Percentiles rank a stretch among this genome's conserved stretches.
Conservation (phyloP, 2,113 vertebrate genomes). For the Sitta europaea region DNA sequence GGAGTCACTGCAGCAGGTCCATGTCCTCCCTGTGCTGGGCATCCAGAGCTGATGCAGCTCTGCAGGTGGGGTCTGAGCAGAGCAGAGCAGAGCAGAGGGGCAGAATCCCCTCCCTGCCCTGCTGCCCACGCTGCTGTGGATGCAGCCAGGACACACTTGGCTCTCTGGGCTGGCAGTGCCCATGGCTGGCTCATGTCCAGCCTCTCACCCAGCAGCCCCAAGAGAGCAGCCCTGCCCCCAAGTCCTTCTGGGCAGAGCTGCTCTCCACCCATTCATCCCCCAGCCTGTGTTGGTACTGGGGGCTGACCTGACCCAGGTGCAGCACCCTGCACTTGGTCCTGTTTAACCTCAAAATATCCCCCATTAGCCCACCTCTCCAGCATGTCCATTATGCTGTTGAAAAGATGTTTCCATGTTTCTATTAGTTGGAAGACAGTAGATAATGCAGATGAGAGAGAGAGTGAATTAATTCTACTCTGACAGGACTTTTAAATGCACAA, state of each 20-base stretch:
- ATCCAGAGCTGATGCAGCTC: neutral
- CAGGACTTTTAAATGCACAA: neutral
- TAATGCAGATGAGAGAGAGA: neutral
- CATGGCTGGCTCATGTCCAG: neutral
- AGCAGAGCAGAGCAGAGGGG: neutral
- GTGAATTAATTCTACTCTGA: neutral
- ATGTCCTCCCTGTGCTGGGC: neutral
- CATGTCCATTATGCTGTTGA: neutral
- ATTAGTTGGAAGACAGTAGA: neutral
- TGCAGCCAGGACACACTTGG: neutral
- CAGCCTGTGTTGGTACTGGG: rapidly evolving
- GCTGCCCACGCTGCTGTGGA: neutral
- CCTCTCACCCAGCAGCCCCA: rapidly evolving
- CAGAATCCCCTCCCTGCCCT: neutral
- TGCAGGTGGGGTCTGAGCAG: neutral
- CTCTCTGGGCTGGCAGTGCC: neutral
- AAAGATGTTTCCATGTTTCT: neutral
- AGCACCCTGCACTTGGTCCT: neutral
- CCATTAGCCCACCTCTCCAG: neutral
- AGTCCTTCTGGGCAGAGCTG: rapidly evolving
- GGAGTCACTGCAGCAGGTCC: neutral
- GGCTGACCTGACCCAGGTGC: neutral
- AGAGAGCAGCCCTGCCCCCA: too few relatives aligned
- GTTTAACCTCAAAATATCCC: neutral
- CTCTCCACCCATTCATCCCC: rapidly evolving